Conservation (phyloP, 2,888 invertebrate species). For the Spisula solida region DNA sequence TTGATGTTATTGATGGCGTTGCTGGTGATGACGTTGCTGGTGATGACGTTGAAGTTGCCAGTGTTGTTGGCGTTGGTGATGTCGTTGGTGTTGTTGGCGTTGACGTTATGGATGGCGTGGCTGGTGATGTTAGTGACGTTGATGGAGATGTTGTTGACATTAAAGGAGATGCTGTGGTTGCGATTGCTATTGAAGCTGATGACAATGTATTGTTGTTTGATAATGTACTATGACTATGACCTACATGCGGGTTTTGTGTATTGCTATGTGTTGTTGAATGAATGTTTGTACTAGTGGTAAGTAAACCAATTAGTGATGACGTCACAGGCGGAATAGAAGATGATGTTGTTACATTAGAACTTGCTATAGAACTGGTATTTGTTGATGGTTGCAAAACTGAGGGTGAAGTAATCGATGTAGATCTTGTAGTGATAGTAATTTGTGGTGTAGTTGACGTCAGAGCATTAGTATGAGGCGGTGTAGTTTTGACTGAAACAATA, state of each 20-base stretch:
- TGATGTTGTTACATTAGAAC: too few species aligned
- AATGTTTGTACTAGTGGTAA: too few species aligned
- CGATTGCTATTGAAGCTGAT: background rate
- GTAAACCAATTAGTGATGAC: too few species aligned
- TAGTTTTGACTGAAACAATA: too few species aligned
- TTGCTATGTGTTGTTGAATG: too few species aligned
- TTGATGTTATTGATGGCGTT: background rate
- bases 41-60: background rate
- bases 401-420: background rate
- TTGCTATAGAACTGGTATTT: too few species aligned
- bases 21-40: background rate
- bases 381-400: too few species aligned
- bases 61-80: background rate
- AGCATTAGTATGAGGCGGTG: background rate
- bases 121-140: background rate
- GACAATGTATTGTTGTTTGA: background rate
- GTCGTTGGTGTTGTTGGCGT: background rate
- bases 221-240: too few species aligned
- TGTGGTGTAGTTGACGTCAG: background rate
- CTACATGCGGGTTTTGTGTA: too few species aligned
- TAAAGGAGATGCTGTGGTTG: background rate
- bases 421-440: background rate
- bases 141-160: too few species aligned
- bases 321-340: too few species aligned
- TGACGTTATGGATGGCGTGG: background rate